Conservation (phyloP, 1,140 invertebrate genomes). For the Neelides sp. region DNA sequence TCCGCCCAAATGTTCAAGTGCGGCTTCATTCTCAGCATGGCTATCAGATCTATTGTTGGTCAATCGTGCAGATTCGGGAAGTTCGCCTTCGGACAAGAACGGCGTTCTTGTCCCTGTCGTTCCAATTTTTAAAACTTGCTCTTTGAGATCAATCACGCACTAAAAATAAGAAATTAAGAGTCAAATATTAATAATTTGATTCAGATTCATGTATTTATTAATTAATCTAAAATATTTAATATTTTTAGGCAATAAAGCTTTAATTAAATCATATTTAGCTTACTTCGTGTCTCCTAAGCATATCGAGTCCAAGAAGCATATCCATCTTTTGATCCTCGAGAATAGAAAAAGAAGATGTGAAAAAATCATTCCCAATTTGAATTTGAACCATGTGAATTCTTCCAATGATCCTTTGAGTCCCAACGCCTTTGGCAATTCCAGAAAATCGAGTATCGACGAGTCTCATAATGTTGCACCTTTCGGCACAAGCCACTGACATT, state of each 20-base stretch:
- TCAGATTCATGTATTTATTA: conserved; percentile 13
- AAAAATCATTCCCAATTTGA: conserved; percentile 82
- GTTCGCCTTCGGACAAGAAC: conserved; percentile 76
- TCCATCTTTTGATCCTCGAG: conserved; percentile 96
- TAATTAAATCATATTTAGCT: conserved; percentile 1
- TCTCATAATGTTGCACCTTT: conserved; percentile 89
- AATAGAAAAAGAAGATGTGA: conserved; percentile 95
- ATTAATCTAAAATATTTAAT: conserved; percentile 12
- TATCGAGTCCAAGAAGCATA: conserved; percentile 92
- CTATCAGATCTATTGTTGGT: conserved; percentile 37
- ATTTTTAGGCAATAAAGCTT: too few relatives aligned
- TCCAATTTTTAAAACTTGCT: conserved; percentile 80
- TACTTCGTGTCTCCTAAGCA: conserved; percentile 89
- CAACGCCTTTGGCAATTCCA: conserved; percentile 88
- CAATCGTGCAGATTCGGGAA: conserved; percentile 53
- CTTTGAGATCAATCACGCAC: conserved; percentile 87
- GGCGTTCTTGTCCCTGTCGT: conserved; percentile 83
- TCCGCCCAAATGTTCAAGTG: conserved; percentile 34
- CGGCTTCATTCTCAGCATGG: conserved; percentile 35
- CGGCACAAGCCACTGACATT: conserved; percentile 81
- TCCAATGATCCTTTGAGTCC: conserved; percentile 87
- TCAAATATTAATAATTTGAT: conserved; percentile 4
- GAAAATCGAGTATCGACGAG: conserved; percentile 88
- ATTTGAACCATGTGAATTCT: conserved; percentile 94
- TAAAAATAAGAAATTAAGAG: conserved; percentile 34